These are phyloP conservation scores for Lagodon rhomboides DNA, from an alignment of 2,797 vertebrate species.

Conservation along the genomic window DNA sequence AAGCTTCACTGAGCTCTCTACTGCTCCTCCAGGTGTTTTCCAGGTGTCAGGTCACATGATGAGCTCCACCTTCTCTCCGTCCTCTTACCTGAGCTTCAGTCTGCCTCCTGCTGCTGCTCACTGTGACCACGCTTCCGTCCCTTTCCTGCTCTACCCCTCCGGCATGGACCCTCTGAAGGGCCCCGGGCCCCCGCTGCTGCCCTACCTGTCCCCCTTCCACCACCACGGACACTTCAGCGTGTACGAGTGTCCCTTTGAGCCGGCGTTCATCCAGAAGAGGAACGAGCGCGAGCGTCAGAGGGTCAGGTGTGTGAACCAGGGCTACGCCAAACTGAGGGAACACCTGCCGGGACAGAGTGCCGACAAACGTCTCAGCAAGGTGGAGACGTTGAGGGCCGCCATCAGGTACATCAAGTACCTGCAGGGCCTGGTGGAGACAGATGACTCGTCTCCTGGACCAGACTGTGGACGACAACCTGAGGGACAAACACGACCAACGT, in stretches of 20 bases:
- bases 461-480: slow-evolving; percentile 62
- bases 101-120: slow-evolving; percentile 76
- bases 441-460: slow-evolving; percentile 51
- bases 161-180: slow-evolving; percentile 76
- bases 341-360: slow-evolving; percentile 85
- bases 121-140: slow-evolving; percentile 65
- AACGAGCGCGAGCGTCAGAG: slow-evolving; percentile 91
- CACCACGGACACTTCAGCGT: slow-evolving; percentile 82
- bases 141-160: slow-evolving; percentile 83
- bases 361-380: slow-evolving; percentile 89
- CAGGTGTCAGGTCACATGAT: slow-evolving; percentile 61
- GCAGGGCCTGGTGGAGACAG: slow-evolving; percentile 82
- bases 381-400: slow-evolving; percentile 90
- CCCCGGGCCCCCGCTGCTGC: slow-evolving; percentile 68
- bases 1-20: not conserved
- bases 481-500: slow-evolving; percentile 9
- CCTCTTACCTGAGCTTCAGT: slow-evolving; percentile 67
- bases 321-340: slow-evolving; percentile 87
- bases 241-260: slow-evolving; percentile 88
- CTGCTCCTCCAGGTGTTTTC: not conserved
- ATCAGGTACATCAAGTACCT: slow-evolving; percentile 90
- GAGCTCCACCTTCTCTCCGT: slow-evolving; percentile 78
- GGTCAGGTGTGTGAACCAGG: slow-evolving; percentile 89
- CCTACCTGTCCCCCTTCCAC: slow-evolving; percentile 84
- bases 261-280: slow-evolving; percentile 90